A percentile compares a stretch with the other conserved stretches of the same genome.
These are phyloP conservation scores for Cephus runcator DNA, from an alignment of 2,888 invertebrate genomes.

Conservation along the genomic window DNA sequence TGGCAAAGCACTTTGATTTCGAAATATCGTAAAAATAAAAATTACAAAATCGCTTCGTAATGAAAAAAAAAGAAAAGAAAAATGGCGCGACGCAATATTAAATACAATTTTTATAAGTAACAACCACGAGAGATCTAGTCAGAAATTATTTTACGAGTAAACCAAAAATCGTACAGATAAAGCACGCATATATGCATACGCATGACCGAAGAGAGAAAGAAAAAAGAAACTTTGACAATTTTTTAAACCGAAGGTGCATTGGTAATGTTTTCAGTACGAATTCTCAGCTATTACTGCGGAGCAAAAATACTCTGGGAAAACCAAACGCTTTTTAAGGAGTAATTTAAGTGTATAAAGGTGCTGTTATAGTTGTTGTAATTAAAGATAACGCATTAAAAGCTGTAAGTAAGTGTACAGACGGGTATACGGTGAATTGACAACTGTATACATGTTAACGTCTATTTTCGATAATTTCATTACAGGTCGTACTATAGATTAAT, in stretches of 20 bases:
- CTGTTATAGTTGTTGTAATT: conserved; percentile 9
- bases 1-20: too few species aligned
- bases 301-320: conserved; percentile 53
- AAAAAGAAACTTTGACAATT: not conserved
- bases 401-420: not conserved
- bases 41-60: not conserved
- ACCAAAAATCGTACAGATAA: not conserved
- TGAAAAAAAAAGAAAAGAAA: not conserved
- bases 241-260: not conserved
- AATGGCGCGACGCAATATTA: not conserved
- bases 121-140: not conserved
- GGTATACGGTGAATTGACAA: not conserved
- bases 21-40: not conserved
- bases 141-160: not conserved
- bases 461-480: not conserved
- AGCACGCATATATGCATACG: not conserved
- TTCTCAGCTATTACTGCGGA: conserved; percentile 37
- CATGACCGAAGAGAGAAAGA: too few species aligned
- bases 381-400: not conserved
- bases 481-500: not conserved
- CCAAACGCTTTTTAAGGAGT: conserved; percentile 53
- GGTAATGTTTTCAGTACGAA: conserved; percentile 22
- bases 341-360: conserved; percentile 23
- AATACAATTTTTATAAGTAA: not conserved
- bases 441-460: not conserved